Percentiles rank a stretch among this genome's conserved stretches.
These are phyloP conservation scores for Neoarius graeffei DNA, from an alignment of 2,113 vertebrate species.

Conservation along the genomic window DNA sequence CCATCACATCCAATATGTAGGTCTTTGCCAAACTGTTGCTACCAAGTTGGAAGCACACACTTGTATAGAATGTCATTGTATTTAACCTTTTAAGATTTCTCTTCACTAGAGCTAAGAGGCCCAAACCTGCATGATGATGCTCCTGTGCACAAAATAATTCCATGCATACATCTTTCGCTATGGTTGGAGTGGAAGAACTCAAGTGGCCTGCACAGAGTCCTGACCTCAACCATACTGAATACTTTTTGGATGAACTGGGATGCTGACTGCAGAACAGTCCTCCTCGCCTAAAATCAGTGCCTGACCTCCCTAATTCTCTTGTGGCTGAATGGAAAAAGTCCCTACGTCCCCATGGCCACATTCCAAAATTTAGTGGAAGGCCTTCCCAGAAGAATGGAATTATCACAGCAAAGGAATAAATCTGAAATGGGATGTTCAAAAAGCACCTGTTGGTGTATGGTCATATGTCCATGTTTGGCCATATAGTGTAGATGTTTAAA, in stretches of 20 bases:
- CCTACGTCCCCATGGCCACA: not conserved
- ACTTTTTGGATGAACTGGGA: not conserved
- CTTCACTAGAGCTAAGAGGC: not conserved
- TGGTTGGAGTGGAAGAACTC: too few relatives aligned
- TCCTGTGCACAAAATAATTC: too few relatives aligned
- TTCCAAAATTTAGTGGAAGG: not conserved
- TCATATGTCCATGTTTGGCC: not conserved
- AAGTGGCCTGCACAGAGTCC: not conserved
- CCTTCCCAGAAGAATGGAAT: not conserved
- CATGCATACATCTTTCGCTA: too few relatives aligned
- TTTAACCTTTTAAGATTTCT: not conserved
- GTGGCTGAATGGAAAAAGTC: not conserved
- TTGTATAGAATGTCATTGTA: not conserved
- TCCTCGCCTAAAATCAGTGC: not conserved
- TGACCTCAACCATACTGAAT: not conserved
- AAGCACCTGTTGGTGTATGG: not conserved
- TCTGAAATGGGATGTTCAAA: not conserved
- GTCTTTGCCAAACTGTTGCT: not conserved
- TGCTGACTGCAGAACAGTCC: not conserved
- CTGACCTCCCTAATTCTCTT: not conserved
- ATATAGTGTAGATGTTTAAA: not conserved
- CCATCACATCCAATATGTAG: not conserved
- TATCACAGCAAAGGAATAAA: not conserved
- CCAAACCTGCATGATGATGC: not conserved
- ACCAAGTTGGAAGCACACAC: not conserved